A percentile compares a stretch with the other conserved stretches of the same genome.
Evolutionary conservation across 1,140 invertebrate genomes (phyloP).

Genomic region (Scaptomyza graminum): DNA sequence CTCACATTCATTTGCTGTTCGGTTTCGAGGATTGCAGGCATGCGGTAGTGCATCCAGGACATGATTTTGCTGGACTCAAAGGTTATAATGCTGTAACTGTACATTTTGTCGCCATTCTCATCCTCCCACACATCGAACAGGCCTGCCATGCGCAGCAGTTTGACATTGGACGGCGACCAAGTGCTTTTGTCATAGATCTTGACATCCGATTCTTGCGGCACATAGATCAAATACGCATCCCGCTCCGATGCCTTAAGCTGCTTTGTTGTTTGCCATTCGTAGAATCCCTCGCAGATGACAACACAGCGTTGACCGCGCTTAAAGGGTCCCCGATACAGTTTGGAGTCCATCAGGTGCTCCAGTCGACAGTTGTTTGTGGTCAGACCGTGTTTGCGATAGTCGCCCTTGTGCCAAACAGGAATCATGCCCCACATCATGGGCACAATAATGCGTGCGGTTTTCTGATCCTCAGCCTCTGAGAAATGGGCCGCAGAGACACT

Average conservation of each 20-base stretch:
- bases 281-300: conserved; percentile 92
- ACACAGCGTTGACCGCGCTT: conserved; percentile 90
- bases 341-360: conserved; percentile 89
- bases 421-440: conserved; percentile 95
- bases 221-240: conserved; percentile 89
- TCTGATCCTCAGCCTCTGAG: conserved; percentile 55
- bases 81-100: conserved; percentile 91
- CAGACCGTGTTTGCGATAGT: conserved; percentile 88
- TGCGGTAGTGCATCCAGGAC: conserved; percentile 91
- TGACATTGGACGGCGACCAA: conserved; percentile 86
- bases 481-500: conserved; percentile 86
- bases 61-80: conserved; percentile 89
- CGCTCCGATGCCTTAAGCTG: conserved; percentile 86
- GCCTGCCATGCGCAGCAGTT: conserved; percentile 90
- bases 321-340: conserved; percentile 88
- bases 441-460: conserved; percentile 84
- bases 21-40: conserved; percentile 90
- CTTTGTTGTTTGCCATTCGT: conserved; percentile 93
- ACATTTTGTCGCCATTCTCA: conserved; percentile 86
- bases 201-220: conserved; percentile 85
- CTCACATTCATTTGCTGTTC: conserved; percentile 88
- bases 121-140: conserved; percentile 90
- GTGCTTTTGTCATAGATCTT: conserved; percentile 86
- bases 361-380: conserved; percentile 93
- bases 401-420: conserved; percentile 91